Evolutionary conservation across 2,113 vertebrate species (phyloP).

Genomic region (Brienomyrus brachyistius): DNA sequence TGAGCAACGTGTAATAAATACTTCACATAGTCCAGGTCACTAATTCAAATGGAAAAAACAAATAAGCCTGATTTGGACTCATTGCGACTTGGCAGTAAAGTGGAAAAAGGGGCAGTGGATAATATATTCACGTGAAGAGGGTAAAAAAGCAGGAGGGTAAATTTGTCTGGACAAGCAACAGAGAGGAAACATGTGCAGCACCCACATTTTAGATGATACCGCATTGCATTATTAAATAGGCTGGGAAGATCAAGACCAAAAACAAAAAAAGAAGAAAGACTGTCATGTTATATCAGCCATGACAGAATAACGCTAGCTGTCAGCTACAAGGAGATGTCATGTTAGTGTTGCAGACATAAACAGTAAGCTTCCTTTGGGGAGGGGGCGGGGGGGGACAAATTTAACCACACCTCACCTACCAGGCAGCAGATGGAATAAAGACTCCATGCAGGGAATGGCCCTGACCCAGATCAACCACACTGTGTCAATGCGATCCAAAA

Average conservation of each 20-base stretch:
- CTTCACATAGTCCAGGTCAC: not conserved
- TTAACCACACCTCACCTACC: not conserved
- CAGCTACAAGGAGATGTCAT: not conserved
- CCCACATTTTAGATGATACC: not conserved
- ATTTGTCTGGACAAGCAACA: not conserved
- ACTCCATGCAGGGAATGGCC: not conserved
- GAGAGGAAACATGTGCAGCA: not conserved
- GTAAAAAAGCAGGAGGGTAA: not conserved
- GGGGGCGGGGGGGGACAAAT: not conserved
- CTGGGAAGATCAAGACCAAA: not conserved
- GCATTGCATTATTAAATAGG: not conserved
- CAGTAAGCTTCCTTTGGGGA: not conserved
- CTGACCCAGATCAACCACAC: not conserved
- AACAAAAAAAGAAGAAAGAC: not conserved
- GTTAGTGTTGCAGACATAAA: not conserved
- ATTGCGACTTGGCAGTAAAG: not conserved
- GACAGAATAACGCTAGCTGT: not conserved
- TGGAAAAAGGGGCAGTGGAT: not conserved
- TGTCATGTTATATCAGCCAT: not conserved
- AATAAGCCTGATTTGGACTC: not conserved
- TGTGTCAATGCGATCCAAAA: not conserved
- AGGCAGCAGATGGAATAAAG: constrained; percentile 3
- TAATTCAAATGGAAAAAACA: not conserved
- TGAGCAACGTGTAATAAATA: not conserved
- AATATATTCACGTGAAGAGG: not conserved